Percentiles rank a stretch among this genome's conserved stretches.
Evolutionary conservation across 2,888 invertebrate species (phyloP).

Genomic region (Eueremaeus valkanovi): DNA sequence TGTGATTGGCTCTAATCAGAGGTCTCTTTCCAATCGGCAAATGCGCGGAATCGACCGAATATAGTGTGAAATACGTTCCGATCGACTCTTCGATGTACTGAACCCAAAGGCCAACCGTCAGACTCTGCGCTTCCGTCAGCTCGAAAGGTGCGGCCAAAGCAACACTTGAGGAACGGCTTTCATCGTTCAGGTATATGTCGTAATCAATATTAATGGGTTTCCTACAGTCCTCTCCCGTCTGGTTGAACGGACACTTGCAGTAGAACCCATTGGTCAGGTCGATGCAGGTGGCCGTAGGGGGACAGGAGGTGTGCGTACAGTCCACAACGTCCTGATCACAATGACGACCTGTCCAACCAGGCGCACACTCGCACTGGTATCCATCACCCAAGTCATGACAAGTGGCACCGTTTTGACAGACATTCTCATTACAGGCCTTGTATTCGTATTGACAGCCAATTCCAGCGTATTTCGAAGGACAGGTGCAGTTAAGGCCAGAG

Average conservation of each 20-base stretch:
- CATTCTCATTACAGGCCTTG: constrained; percentile 57
- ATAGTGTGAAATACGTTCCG: constrained; percentile 88
- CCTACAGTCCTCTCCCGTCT: constrained; percentile 92
- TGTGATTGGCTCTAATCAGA: constrained; percentile 85
- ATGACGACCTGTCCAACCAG: constrained; percentile 68
- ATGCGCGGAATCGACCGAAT: constrained; percentile 73
- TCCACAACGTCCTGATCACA: constrained; percentile 87
- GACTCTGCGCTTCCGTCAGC: constrained; percentile 61
- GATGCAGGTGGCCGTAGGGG: constrained; percentile 86
- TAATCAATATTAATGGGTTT: constrained; percentile 99
- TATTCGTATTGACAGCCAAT: constrained; percentile 91
- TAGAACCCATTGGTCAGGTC: constrained; percentile 85
- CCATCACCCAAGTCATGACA: constrained; percentile 60
- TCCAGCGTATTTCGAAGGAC: constrained; percentile 76
- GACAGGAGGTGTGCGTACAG: constrained; percentile 81
- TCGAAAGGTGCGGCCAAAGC: constrained; percentile 88
- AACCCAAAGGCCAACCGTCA: constrained; percentile 94
- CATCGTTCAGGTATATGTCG: constrained; percentile 89
- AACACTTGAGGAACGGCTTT: constrained; percentile 77
- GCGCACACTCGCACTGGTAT: constrained; percentile 78
- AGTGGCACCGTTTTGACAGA: constrained; percentile 89
- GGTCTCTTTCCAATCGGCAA: constrained; percentile 66
- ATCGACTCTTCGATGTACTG: constrained; percentile 83
- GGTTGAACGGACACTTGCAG: constrained; percentile 93
- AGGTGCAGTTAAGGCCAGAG: constrained; percentile 88